Evolutionary conservation across 2,888 invertebrate species (phyloP).

Genomic region (Epistrophe grossulariae): DNA sequence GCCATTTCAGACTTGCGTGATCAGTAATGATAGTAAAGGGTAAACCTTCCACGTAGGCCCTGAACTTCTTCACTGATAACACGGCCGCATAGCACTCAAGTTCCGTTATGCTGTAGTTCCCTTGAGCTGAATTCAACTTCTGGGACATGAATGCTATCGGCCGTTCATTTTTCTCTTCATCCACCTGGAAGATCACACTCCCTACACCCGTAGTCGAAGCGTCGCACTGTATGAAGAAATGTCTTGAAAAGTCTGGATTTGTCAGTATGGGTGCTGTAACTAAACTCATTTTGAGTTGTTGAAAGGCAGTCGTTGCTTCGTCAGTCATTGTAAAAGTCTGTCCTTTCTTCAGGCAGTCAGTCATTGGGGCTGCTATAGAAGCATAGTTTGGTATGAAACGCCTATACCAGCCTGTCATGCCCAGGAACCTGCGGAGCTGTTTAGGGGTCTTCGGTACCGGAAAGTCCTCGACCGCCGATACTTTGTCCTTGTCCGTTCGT

Average conservation of each 20-base stretch:
- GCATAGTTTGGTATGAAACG: background rate
- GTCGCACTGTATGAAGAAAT: slow-evolving; percentile 5
- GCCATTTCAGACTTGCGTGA: slow-evolving; percentile 1
- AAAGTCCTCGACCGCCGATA: background rate
- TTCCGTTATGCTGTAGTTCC: slow-evolving; percentile 39
- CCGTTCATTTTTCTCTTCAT: slow-evolving; percentile 38
- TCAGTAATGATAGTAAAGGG: background rate
- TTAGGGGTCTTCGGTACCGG: slow-evolving; percentile 3
- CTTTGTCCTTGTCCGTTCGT: background rate
- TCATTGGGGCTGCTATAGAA: background rate
- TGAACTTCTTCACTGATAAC: background rate
- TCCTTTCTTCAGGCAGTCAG: background rate
- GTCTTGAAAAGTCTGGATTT: background rate
- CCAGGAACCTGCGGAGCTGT: background rate
- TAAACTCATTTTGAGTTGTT: background rate
- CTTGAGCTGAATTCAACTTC: slow-evolving; percentile 33
- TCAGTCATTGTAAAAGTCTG: background rate
- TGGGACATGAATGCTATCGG: slow-evolving; percentile 48
- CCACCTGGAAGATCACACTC: slow-evolving; percentile 10
- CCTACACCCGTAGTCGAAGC: slow-evolving; percentile 9
- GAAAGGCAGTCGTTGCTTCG: background rate
- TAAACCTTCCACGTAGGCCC: background rate
- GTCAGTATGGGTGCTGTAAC: background rate
- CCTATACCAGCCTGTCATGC: slow-evolving; percentile 2
- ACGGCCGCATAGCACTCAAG: slow-evolving; percentile 27